phyloP scores from a whole-genome alignment of 2,113 vertebrate species.

The Cynoglossus semilaevis region DNA sequence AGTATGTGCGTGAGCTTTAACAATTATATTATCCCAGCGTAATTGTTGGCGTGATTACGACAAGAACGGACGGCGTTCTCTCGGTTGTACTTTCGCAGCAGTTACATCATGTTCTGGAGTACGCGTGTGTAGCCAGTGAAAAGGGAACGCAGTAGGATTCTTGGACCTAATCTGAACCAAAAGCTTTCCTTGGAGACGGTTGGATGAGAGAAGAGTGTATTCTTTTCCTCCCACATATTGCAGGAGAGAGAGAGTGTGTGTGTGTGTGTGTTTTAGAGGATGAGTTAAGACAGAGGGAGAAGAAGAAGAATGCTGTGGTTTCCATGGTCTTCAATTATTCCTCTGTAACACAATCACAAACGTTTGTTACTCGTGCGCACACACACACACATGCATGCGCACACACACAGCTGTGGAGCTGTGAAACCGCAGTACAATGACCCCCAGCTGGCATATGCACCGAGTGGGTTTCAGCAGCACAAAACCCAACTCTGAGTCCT shows the following conservation, averaged over 20 bases:
- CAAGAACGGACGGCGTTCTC: constrained; percentile 49
- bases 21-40: constrained; percentile 62
- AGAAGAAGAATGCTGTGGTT: constrained; percentile 67
- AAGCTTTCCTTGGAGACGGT: constrained; percentile 61
- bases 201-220: constrained; percentile 28
- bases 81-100: constrained; percentile 39
- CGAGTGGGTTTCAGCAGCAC: constrained; percentile 45
- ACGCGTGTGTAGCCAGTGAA: constrained; percentile 50
- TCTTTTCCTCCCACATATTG: constrained; percentile 43
- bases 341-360: constrained; percentile 55
- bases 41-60: constrained; percentile 57
- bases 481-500: constrained; percentile 49
- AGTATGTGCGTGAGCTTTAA: constrained; percentile 62
- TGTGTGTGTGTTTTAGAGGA: constrained; percentile 42
- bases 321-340: constrained; percentile 49
- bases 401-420: constrained; percentile 46
- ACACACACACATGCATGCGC: constrained; percentile 3
- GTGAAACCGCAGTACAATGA: constrained; percentile 72
- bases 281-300: constrained; percentile 58
- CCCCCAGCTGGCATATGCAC: constrained; percentile 68
- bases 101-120: constrained; percentile 59
- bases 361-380: constrained; percentile 33
- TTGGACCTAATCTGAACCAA: constrained; percentile 51
- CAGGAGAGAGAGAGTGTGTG: constrained; percentile 24
- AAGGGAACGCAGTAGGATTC: constrained; percentile 46